phyloP scores from a whole-genome alignment of 2,888 invertebrate genomes.

The Fragum fragum region DNA sequence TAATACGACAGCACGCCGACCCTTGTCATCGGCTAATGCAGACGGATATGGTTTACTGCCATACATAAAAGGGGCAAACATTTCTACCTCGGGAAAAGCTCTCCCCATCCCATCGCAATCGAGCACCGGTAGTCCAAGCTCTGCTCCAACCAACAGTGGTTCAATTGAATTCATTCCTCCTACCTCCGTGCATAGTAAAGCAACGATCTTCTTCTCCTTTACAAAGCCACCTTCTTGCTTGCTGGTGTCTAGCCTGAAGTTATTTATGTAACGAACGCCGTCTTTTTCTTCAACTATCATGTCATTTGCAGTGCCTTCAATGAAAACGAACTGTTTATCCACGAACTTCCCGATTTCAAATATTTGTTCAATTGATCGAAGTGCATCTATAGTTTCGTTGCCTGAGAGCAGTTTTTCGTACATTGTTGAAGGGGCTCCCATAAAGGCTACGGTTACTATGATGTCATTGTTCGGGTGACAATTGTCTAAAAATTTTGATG shows the following conservation, averaged over 20 bases:
- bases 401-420: constrained; percentile 78
- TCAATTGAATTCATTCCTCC: constrained; percentile 83
- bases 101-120: constrained; percentile 85
- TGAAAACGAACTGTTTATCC: constrained; percentile 51
- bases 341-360: constrained; percentile 65
- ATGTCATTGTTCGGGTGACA: constrained; percentile 69
- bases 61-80: constrained; percentile 80
- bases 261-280: constrained; percentile 71
- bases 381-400: constrained; percentile 69
- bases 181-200: constrained; percentile 79
- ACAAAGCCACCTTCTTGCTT: background rate
- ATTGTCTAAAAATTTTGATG: constrained; percentile 68
- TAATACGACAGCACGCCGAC: constrained; percentile 74
- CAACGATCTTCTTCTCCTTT: constrained; percentile 62
- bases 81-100: constrained; percentile 84
- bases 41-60: constrained; percentile 76
- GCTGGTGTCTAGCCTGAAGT: constrained; percentile 59
- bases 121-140: constrained; percentile 77
- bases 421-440: constrained; percentile 81
- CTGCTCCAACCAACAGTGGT: constrained; percentile 79
- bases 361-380: constrained; percentile 71
- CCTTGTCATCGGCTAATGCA: constrained; percentile 76
- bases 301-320: constrained; percentile 37
- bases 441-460: constrained; percentile 72
- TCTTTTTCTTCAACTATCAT: constrained; percentile 64